Conservation (phyloP, 2,888 invertebrate species). For the Lomographa bimaculata region DNA sequence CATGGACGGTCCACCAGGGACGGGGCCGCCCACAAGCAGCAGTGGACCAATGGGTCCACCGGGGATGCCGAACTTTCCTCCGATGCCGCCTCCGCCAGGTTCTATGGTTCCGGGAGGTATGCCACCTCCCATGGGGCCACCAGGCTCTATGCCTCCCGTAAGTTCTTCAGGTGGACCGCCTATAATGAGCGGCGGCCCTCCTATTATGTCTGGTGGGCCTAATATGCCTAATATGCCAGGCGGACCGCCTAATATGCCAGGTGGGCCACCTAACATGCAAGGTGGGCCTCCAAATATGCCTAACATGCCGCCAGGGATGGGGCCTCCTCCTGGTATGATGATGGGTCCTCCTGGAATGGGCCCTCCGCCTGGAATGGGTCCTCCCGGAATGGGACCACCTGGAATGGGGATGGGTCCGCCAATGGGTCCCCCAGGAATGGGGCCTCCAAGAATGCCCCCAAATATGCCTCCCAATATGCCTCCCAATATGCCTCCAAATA, state of each 20-base stretch:
- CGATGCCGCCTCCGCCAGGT: conserved; percentile 63
- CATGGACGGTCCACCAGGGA: conserved; percentile 75
- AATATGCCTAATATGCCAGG: conserved; percentile 22
- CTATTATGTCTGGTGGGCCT: conserved; percentile 31
- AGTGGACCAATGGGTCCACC: conserved; percentile 61
- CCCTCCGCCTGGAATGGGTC: conserved; percentile 42
- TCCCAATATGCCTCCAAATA: too few species aligned
- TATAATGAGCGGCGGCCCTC: conserved; percentile 23
- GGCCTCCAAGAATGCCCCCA: conserved; percentile 62
- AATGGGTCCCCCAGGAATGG: conserved; percentile 51
- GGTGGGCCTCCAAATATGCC: conserved; percentile 27
- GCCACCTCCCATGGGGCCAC: conserved; percentile 54
- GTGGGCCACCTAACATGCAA: conserved; percentile 29
- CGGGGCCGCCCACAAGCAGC: conserved; percentile 57
- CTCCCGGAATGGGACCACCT: conserved; percentile 52
- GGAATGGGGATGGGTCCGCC: conserved; percentile 43
- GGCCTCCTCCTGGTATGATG: conserved; percentile 35
- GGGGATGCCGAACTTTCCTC: conserved; percentile 58
- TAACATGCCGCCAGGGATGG: conserved; percentile 33
- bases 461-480: conserved; percentile 68
- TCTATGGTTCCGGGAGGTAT: conserved; percentile 48
- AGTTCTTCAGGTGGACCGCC: conserved; percentile 49
- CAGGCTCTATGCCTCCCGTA: conserved; percentile 57
- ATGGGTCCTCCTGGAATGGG: conserved; percentile 57
- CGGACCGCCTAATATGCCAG: conserved; percentile 23